A percentile compares a stretch with the other conserved stretches of the same genome.
These are phyloP conservation scores for Desmophyllum pertusum DNA, from an alignment of 92 coral and sea anemone genomes.

Conservation along the genomic window DNA sequence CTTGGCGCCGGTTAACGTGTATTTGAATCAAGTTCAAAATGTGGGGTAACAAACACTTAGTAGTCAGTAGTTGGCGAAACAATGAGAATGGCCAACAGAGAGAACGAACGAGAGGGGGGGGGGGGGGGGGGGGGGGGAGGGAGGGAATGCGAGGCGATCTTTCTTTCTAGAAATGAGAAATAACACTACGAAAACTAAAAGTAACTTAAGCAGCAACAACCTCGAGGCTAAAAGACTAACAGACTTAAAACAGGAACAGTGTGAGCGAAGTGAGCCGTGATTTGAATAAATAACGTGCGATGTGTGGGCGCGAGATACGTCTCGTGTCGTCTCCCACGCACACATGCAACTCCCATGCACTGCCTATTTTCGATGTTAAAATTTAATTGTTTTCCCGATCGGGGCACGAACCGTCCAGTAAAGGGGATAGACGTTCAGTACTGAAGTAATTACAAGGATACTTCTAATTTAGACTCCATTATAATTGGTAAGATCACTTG, in stretches of 20 bases:
- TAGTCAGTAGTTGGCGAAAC: too few species aligned
- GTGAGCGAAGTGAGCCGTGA: neutral
- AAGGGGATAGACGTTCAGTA: neutral
- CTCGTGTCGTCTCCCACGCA: neutral
- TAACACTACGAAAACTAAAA: neutral
- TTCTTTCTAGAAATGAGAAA: neutral
- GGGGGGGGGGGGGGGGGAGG: too few species aligned
- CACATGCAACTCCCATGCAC: neutral
- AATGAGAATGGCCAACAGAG: too few species aligned
- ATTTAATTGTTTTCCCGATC: neutral
- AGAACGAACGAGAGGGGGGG: too few species aligned
- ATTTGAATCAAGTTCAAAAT: too few species aligned
- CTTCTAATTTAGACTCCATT: neutral
- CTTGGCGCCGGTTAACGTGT: too few species aligned
- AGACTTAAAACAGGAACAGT: neutral
- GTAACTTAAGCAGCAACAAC: too few species aligned
- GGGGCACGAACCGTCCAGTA: neutral
- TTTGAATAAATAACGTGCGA: neutral
- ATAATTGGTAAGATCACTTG: too few species aligned
- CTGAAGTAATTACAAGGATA: neutral
- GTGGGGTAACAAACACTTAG: too few species aligned
- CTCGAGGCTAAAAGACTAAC: too few species aligned
- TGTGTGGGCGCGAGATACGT: neutral
- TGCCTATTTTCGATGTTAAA: neutral
- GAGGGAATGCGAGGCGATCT: too few species aligned